Base-by-base conservation (phyloP, 2,888 invertebrate species). In the Sarcophaga caerulescens region DNA sequence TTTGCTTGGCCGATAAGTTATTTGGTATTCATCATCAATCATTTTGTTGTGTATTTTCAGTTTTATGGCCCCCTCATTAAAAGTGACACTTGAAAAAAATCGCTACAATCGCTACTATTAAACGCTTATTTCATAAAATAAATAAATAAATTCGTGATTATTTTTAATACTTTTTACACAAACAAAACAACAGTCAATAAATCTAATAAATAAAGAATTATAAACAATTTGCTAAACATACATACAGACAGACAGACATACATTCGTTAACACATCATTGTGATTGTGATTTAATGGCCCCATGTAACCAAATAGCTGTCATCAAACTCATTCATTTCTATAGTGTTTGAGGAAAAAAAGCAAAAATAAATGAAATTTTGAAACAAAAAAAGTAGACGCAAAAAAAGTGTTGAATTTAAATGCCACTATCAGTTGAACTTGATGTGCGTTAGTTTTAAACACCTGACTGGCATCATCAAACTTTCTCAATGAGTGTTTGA, bases 1-100 rank as follows among this genome's bases (percentile, higher is more conserved):
- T 35, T 35, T 35, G 35, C 8, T 35, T 35, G 35, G 35, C 35
- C 8, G 35, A 35, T 35, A 78, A 78, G 52, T 70, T 70, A 85
- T 80, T 83, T 85, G 45, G 68, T 85, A 85, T 85, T 85, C 85
- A 85, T 85, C 85, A 85, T 85, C 76, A 83, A 83, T 85, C 76
- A 83, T 73, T 76, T 80, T 52, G 52, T 47, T 35, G 35, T 35
- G 35, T 25, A 23, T 68, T 79, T 85, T 47, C 68, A 83, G 68
- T 85, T 79, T 82, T 68, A 85, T 83, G 81, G 47, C 74, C 81
- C 74, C 81, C 70, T 70, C 81, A 78, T 78, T 81, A 62, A 81
- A 73, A 81, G 17, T 73, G 81, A 78, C 81, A 85, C 85, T 85
- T 81, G n/a, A 63, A 85, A 59, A 79, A 85, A 35, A 35, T 35